Evolutionary conservation across 2,113 vertebrate genomes (phyloP).

Genomic region (Cyrtonyx montezumae): DNA sequence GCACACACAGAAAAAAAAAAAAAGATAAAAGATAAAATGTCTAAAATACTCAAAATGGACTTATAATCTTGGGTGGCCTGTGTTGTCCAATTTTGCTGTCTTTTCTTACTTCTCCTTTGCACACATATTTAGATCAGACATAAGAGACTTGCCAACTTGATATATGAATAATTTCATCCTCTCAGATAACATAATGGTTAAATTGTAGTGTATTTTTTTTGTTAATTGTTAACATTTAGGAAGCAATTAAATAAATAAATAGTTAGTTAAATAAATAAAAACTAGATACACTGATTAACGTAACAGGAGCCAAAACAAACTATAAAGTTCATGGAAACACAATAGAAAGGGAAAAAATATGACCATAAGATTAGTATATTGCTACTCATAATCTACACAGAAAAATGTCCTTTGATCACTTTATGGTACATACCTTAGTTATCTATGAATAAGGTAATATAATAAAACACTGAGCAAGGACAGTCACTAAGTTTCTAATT

Average conservation of each 20-base stretch:
- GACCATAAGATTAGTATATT: slow-evolving; percentile 1
- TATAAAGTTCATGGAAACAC: background rate
- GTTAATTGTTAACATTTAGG: background rate
- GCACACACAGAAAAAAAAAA: background rate
- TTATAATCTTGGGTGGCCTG: background rate
- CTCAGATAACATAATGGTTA: background rate
- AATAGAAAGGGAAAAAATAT: slow-evolving; percentile 18
- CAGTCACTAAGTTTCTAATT: slow-evolving; percentile 53
- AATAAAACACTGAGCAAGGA: slow-evolving; percentile 56
- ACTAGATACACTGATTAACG: background rate
- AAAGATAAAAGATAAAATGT: background rate
- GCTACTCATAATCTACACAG: slow-evolving; percentile 2
- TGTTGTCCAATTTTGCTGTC: background rate
- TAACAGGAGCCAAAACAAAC: background rate
- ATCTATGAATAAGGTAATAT: slow-evolving; percentile 27
- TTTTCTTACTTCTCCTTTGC: background rate
- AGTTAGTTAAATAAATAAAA: background rate
- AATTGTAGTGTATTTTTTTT: background rate
- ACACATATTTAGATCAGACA: background rate
- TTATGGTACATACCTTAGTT: slow-evolving; percentile 46
- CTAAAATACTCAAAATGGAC: background rate
- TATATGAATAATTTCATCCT: background rate
- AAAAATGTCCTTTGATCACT: slow-evolving; percentile 62
- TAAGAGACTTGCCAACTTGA: background rate
- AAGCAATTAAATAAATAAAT: background rate